These are phyloP conservation scores for Manacus vitellinus DNA, from an alignment of 2,113 vertebrate genomes.

Conservation along the genomic window DNA sequence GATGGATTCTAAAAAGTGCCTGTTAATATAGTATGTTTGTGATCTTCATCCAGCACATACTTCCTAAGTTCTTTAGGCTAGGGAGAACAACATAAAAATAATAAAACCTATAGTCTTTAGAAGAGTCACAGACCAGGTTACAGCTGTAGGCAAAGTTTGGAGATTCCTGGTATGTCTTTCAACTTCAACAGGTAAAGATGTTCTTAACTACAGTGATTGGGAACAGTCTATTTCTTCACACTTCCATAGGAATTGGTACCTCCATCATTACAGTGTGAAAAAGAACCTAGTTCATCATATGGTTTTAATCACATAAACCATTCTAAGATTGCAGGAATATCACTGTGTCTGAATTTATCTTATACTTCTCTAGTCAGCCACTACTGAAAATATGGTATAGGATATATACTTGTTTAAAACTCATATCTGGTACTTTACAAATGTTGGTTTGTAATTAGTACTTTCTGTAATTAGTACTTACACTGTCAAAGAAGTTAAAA, in stretches of 20 bases:
- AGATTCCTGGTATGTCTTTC: neutral
- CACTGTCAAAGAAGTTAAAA: neutral
- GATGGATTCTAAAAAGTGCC: neutral
- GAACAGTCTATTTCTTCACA: neutral
- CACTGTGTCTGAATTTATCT: neutral
- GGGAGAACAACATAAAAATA: neutral
- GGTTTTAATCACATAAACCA: neutral
- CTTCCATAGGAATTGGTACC: neutral
- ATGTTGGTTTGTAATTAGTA: neutral
- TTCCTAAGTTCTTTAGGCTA: neutral
- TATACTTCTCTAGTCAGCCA: neutral
- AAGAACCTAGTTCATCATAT: neutral
- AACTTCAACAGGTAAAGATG: neutral
- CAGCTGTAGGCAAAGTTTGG: neutral
- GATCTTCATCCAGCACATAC: neutral
- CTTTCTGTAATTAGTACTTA: neutral
- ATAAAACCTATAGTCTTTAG: neutral
- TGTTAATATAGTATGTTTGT: neutral
- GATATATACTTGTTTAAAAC: neutral
- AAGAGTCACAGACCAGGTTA: neutral
- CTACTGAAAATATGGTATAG: neutral
- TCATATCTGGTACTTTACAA: neutral
- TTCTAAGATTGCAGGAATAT: neutral
- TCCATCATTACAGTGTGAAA: neutral
- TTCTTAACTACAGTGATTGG: neutral